These are phyloP conservation scores for Tychaedon coryphoeus DNA, from an alignment of 2,113 vertebrate species.

Conservation along the genomic window DNA sequence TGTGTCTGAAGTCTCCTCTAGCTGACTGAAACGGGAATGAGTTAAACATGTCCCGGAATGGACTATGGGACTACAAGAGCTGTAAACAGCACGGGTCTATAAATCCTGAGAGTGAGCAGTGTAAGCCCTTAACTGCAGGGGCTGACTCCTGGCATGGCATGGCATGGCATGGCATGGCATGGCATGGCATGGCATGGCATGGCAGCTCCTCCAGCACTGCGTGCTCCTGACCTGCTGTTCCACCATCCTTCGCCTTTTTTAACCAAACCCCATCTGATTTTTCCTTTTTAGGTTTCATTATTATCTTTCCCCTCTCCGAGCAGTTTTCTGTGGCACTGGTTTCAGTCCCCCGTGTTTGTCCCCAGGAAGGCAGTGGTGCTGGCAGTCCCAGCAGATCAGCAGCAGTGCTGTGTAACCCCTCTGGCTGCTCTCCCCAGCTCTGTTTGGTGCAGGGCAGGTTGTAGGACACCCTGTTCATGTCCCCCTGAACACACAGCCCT, in stretches of 20 bases:
- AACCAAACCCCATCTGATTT: not conserved
- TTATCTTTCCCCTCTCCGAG: rapidly evolving
- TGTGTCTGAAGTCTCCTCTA: rapidly evolving
- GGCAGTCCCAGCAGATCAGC: not conserved
- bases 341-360: no score
- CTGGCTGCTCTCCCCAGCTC: not conserved
- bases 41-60: rapidly evolving
- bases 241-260: not conserved
- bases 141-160: not conserved
- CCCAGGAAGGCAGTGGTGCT: rapidly evolving
- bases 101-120: not conserved
- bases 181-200: not conserved
- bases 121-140: not conserved
- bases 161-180: no score
- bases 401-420: rapidly evolving
- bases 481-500: rapidly evolving
- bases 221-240: rapidly evolving
- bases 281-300: rapidly evolving
- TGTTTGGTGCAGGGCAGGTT: not conserved
- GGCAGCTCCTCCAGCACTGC: not conserved
- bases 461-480: rapidly evolving
- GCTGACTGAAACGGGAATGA: not conserved
- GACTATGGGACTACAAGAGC: rapidly evolving
- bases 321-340: not conserved
- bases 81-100: rapidly evolving